A percentile compares a stretch with the other conserved stretches of the same genome.
Conservation (phyloP, 2,797 vertebrate species). For the Sebastes matsubarae region DNA sequence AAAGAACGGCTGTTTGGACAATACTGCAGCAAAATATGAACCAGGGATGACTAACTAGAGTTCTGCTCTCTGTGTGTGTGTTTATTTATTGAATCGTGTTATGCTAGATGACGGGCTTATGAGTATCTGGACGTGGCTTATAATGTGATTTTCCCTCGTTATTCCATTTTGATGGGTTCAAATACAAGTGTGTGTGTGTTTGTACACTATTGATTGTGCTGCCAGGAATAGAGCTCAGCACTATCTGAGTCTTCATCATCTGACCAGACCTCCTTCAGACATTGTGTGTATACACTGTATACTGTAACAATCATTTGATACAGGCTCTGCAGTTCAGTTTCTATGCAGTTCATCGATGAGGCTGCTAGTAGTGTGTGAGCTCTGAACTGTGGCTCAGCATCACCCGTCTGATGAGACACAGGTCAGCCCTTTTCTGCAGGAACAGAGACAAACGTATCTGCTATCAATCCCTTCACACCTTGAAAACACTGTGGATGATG, state of each 20-base stretch:
- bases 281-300: background rate
- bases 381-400: conserved; percentile 1
- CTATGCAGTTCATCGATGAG: background rate
- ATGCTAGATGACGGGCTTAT: conserved; percentile 38
- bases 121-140: conserved; percentile 61
- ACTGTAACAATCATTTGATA: background rate
- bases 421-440: background rate
- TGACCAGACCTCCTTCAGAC: conserved; percentile 35
- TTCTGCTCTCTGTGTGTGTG: background rate
- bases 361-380: background rate
- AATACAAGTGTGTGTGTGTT: conserved; percentile 33
- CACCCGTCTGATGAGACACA: background rate
- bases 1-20: conserved; percentile 24
- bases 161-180: conserved; percentile 57
- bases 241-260: conserved; percentile 33
- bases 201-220: conserved; percentile 55
- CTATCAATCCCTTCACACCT: conserved; percentile 22
- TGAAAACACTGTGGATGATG: background rate
- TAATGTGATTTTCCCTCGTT: conserved; percentile 66
- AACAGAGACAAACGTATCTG: background rate
- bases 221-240: conserved; percentile 54
- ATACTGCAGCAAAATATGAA: conserved; percentile 38
- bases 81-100: conserved; percentile 51
- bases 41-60: conserved; percentile 13
- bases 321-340: background rate